Percentiles rank a stretch among this genome's conserved stretches.
Evolutionary conservation across 2,888 invertebrate genomes (phyloP).

Genomic region (Lordiphosa fenestrarum): DNA sequence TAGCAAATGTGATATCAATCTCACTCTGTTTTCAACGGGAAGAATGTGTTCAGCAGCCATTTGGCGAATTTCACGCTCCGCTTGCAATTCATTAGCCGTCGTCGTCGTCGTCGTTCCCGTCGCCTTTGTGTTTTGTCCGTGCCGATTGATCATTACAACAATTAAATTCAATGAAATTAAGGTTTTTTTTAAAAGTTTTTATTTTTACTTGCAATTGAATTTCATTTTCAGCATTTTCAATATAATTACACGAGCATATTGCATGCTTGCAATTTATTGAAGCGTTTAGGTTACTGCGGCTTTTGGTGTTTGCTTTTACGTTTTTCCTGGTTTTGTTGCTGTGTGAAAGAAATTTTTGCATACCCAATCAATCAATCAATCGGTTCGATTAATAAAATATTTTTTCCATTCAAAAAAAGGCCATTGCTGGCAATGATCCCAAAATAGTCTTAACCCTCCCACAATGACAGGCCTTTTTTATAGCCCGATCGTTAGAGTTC

Average conservation of each 20-base stretch:
- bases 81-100: slow-evolving; percentile 26
- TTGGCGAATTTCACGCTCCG: slow-evolving; percentile 47
- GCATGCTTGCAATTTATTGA: slow-evolving; percentile 41
- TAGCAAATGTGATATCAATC: slow-evolving; percentile 3
- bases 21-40: slow-evolving; percentile 19
- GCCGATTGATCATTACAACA: slow-evolving; percentile 34
- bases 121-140: slow-evolving; percentile 22
- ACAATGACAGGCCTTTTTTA: too few species aligned
- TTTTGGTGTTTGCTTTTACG: slow-evolving; percentile 11
- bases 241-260: too few species aligned
- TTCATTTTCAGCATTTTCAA: slow-evolving; percentile 48
- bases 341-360: too few species aligned
- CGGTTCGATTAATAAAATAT: too few species aligned
- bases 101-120: too few species aligned
- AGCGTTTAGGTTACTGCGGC: slow-evolving; percentile 43
- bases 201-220: slow-evolving; percentile 36
- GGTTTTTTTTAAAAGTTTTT: too few species aligned
- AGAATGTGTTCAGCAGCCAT: slow-evolving; percentile 39
- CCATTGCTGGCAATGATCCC: too few species aligned
- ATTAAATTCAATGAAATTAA: slow-evolving; percentile 40
- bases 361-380: too few species aligned
- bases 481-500: too few species aligned
- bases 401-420: too few species aligned
- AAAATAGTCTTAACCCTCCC: too few species aligned
- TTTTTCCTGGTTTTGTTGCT: slow-evolving; percentile 8